Evolutionary conservation across 1,140 invertebrate species (phyloP), one percentile per base, ranked within the genome.

Genomic region (Hydropsyche tenuis): DNA sequence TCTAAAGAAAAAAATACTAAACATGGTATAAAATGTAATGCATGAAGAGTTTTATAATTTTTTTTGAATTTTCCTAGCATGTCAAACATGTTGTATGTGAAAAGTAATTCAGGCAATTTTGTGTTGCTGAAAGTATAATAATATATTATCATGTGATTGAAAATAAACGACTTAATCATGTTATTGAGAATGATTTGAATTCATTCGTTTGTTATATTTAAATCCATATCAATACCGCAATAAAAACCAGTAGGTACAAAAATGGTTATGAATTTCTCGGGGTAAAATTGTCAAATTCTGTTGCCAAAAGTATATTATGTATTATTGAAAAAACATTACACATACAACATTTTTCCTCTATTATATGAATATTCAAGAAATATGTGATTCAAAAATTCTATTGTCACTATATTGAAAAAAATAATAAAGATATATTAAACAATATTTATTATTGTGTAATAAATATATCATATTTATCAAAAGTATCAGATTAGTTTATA

Each of bases 391-490:
- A 53, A 53, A 7, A 7, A 18, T 18, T 53, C n/a, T 1, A 53
- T 18, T 53, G 48, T 53, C 20, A 18, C 48, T 53, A 18, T 48
- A 18, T 53, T 53, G 48, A 18, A 53, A 53, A 22, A 16, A 51
- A 51, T 51, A 51, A 16, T 51, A 16, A 56, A 56, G 22, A 9
- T 56, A 56, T 25, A 22, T 25, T 25, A 7, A 37, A 37, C 30
- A 25, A 25, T 25, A 60, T 25, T 37, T 60, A 60, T 60, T 60
- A 60, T 60, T 60, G 23, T 60, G 48, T 37, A 37, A 37, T 37
- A 53, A 53, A 53, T 53, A 53, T 53, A 53, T 53, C 48, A 53
- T 53, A 53, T 53, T 53, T 53, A 53, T 53, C 48, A 53, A 53
- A 53, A 53, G 48, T 53, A 53, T 53, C 48, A 53, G 20, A 53